Evolutionary conservation across 2,797 vertebrate genomes (phyloP).

Genomic region (Schizopygopsis pylzovi): DNA sequence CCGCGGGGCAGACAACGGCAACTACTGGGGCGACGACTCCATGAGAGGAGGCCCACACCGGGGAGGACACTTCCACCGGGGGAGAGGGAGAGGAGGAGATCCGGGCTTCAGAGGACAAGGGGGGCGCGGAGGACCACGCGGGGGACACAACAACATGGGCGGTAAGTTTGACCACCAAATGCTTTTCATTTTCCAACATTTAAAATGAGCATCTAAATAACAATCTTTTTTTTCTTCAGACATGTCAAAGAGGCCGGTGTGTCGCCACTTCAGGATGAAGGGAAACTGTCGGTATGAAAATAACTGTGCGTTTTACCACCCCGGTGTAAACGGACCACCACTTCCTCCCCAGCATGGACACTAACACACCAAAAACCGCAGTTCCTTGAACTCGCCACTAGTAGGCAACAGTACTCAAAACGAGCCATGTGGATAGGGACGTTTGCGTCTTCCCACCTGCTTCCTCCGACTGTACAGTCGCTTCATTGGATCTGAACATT

Average conservation of each 20-base stretch:
- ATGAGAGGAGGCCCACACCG: slow-evolving; percentile 84
- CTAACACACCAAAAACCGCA: slow-evolving; percentile 48
- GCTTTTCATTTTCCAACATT: slow-evolving; percentile 8
- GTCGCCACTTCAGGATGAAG: slow-evolving; percentile 96
- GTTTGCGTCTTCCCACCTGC: slow-evolving; percentile 17
- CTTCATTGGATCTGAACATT: slow-evolving; percentile 6
- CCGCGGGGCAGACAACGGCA: slow-evolving; percentile 78
- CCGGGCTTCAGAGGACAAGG: slow-evolving; percentile 85
- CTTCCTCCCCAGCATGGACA: slow-evolving; percentile 80
- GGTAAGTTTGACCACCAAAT: slow-evolving; percentile 65
- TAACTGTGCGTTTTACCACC: slow-evolving; percentile 96
- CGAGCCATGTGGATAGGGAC: slow-evolving; percentile 10
- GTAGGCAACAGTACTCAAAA: slow-evolving; percentile 51
- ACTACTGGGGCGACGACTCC: slow-evolving; percentile 87
- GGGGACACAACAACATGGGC: slow-evolving; percentile 84
- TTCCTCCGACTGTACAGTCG: slow-evolving; percentile 34
- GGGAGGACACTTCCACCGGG: slow-evolving; percentile 84
- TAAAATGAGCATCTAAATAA: neutral
- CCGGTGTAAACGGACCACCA: slow-evolving; percentile 90
- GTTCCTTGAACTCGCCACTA: slow-evolving; percentile 38
- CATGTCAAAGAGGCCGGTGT: slow-evolving; percentile 90
- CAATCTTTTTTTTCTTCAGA: slow-evolving; percentile 71
- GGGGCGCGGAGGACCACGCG: slow-evolving; percentile 84
- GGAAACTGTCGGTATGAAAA: slow-evolving; percentile 94
- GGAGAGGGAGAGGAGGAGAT: slow-evolving; percentile 84